Evolutionary conservation across 23 tunicate species (phyloP).

Genomic region (Styela clava): DNA sequence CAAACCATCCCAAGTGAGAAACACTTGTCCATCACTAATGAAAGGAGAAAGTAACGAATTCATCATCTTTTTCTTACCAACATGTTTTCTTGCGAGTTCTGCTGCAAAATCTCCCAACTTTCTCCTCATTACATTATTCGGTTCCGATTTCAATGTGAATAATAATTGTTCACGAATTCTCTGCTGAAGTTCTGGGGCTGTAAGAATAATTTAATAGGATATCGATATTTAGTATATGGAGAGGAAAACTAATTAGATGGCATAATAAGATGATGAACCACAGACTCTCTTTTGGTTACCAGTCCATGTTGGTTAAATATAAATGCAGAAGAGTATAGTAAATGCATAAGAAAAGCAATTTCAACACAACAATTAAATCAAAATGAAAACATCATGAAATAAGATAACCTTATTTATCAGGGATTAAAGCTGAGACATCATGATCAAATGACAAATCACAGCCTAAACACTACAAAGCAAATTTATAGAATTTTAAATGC

Average conservation of each 20-base stretch:
- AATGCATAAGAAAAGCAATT: too few species aligned
- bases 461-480: too few species aligned
- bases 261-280: too few species aligned
- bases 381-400: too few species aligned
- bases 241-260: background rate
- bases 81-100: conserved; percentile 66
- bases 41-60: background rate
- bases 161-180: conserved; percentile 42
- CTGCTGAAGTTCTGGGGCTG: conserved; percentile 43
- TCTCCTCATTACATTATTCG: conserved; percentile 38
- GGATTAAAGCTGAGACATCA: too few species aligned
- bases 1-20: too few species aligned
- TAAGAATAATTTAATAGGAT: background rate
- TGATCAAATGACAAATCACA: too few species aligned
- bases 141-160: conserved; percentile 27
- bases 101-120: conserved; percentile 77
- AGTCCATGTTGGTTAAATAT: too few species aligned
- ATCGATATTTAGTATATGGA: background rate
- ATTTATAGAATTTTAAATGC: too few species aligned
- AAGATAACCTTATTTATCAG: too few species aligned
- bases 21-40: background rate
- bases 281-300: too few species aligned
- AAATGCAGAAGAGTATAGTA: background rate
- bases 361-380: too few species aligned
- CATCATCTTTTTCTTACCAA: conserved; percentile 55